These are phyloP conservation scores for human (Homo sapiens) DNA, from an alignment of 2,113 vertebrate genomes.

Conservation along the genomic window DNA sequence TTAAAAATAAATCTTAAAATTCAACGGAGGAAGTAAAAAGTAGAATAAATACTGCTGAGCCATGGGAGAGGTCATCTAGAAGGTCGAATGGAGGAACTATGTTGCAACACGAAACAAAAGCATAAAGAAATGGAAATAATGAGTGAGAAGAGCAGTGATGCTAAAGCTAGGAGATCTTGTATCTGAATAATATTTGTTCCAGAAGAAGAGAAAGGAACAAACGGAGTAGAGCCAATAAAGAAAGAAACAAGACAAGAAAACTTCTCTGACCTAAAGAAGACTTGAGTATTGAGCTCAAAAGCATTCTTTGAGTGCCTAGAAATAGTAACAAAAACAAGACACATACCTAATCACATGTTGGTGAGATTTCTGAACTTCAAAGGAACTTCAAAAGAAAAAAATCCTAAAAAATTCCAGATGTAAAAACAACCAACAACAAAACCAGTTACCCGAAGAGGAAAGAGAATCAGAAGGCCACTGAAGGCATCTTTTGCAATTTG, in stretches of 20 bases:
- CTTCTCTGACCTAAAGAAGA: background rate
- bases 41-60: background rate
- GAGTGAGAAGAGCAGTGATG: background rate
- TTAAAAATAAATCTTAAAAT: background rate
- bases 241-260: background rate
- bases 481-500: background rate
- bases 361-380: constrained; percentile 13
- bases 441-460: background rate
- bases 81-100: background rate
- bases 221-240: background rate
- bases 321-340: background rate
- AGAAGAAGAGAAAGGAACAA: background rate
- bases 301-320: background rate
- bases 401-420: background rate
- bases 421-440: background rate
- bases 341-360: background rate
- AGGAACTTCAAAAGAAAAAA: background rate
- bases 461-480: background rate
- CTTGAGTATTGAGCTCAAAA: background rate
- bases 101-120: background rate
- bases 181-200: background rate
- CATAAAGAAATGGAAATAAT: background rate
- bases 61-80: background rate
- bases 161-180: background rate
- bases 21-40: background rate